Conservation (phyloP, 1,140 invertebrate species). For the Chironomus striatipennis region DNA sequence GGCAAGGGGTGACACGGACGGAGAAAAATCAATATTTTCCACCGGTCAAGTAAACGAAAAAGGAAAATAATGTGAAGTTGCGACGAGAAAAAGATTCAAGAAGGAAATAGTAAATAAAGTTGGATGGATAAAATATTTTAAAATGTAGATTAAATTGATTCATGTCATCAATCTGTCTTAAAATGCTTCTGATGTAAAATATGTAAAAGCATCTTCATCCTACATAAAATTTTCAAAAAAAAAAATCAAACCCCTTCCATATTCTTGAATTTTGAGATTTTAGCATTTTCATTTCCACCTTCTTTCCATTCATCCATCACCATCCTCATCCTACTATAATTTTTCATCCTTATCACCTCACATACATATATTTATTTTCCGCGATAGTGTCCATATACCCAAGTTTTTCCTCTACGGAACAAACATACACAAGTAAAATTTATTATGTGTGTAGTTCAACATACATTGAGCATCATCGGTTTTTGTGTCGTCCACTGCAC, state of each 20-base stretch:
- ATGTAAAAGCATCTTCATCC: not conserved
- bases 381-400: not conserved
- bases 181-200: not conserved
- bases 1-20: slow-evolving; percentile 16
- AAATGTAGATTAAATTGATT: not conserved
- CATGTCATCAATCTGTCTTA: not conserved
- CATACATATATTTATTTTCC: not conserved
- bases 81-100: not conserved
- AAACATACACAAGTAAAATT: not conserved
- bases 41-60: not conserved
- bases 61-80: not conserved
- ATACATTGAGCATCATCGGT: not conserved
- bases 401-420: not conserved
- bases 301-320: too few species aligned
- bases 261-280: too few species aligned
- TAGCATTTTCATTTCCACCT: too few species aligned
- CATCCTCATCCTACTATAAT: too few species aligned
- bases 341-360: too few species aligned
- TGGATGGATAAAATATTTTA: not conserved
- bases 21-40: slow-evolving; percentile 21
- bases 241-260: not conserved
- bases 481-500: not conserved
- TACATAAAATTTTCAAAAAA: not conserved
- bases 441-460: slow-evolving; percentile 21
- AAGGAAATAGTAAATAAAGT: not conserved